Percentiles rank a stretch among this genome's conserved stretches.
Evolutionary conservation across 2,888 invertebrate species (phyloP).

Genomic region (Cosmorhoe ocellata): DNA sequence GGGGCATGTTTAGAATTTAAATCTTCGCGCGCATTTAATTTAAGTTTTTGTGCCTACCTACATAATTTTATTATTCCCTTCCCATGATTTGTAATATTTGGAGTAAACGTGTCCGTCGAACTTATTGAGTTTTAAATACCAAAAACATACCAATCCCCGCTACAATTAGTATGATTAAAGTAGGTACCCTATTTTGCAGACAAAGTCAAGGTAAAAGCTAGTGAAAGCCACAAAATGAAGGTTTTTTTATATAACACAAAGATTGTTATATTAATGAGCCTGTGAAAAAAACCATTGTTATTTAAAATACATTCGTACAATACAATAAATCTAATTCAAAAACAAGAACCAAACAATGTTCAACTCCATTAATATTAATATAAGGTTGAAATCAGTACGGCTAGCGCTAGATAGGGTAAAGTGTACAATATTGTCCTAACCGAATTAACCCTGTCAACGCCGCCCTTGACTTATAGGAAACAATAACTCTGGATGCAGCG

Average conservation of each 20-base stretch:
- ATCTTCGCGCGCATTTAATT: no score
- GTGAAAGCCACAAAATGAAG: not conserved
- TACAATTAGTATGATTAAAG: no score
- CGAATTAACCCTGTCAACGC: conserved; percentile 68
- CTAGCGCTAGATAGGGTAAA: conserved; percentile 43
- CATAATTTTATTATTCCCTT: no score
- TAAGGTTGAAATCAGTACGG: conserved; percentile 31
- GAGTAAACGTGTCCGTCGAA: no score
- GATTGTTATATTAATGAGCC: conserved; percentile 16
- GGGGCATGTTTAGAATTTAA: no score
- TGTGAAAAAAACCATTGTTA: conserved; percentile 34
- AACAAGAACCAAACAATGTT: conserved; percentile 13
- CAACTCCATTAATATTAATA: not conserved
- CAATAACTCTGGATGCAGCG: conserved; percentile 56
- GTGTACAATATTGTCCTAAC: conserved; percentile 58
- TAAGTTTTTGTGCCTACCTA: no score
- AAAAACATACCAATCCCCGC: no score
- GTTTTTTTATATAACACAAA: conserved; percentile 7
- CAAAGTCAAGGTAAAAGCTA: not conserved
- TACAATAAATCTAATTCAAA: conserved; percentile 48
- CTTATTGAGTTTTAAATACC: no score
- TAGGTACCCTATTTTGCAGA: no score
- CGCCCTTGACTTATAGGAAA: conserved; percentile 69
- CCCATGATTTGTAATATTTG: no score
- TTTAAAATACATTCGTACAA: conserved; percentile 51